phyloP scores from a whole-genome alignment of 2,113 vertebrate species.

The Felis catus region F.catus_Fca126_mat1.0 CM031414.1:103768501-103769000 shows the following conservation, averaged over 20 bases:
- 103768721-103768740: not conserved
- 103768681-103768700: too few species aligned
- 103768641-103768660: not conserved
- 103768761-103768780: not conserved
- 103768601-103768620: not conserved
- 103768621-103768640: not conserved
- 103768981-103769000: not conserved
- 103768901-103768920: not conserved
- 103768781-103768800: not conserved
- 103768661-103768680: not conserved
- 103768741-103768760: not conserved
- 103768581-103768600: not conserved
- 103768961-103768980: not conserved
- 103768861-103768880: not conserved
- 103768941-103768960: not conserved
- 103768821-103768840: not conserved
- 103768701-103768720: not conserved
- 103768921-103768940: not conserved
- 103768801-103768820: not conserved
- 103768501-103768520: too few species aligned
- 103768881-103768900: not conserved
- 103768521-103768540: too few species aligned
- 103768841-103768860: not conserved
- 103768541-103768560: too few species aligned
- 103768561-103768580: not conserved